Base-by-base conservation (phyloP, 2,888 invertebrate species). In the Peribatodes rhomboidaria region DNA sequence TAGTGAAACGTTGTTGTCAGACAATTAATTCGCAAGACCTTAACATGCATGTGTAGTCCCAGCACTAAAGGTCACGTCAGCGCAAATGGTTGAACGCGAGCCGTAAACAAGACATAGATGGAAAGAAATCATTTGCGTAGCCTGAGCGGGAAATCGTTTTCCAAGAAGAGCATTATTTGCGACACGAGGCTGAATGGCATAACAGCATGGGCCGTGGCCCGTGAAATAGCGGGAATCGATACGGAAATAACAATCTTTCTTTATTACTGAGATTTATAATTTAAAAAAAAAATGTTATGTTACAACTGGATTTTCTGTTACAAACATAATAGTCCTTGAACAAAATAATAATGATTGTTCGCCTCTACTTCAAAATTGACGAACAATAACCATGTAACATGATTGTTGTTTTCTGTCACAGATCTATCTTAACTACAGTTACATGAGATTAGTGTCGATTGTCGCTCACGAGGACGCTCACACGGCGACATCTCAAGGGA, bases 1-100 rank as follows among this genome's bases (percentile, higher is more conserved):
- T 13, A 44, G 44, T 20, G 9, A 44, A 44, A 22, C 13, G 20
- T 13, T 6, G 20, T 13, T 44, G 16, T 14, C n/a, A 47, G 47
- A 33, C 18, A 16, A 44, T 44, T 13, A 20, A 7, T 35, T 7
- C 8, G 20, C 20, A 3, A 53, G 4, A 22, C n/a, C 9, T 27
- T 46, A 27, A 35, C 52, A 37, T 50, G 18, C 22, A 27, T 9
- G 44, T 60, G 44, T 53, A 53, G 41, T 1, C 9, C 14, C 54
- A 54, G 54, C 54, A 35, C 46, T 60, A 80, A 83, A 83, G 82
- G 83, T 84, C 83, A 69, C 57, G 63, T 66, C 54, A 67, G 52
- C 60, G 52, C 35, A 41, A 62, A 63, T 58, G 59, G 57, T 31
- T 52, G 47, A 57, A 62, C 66, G 44, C 73, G 69, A 58, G 69